Percentiles rank a stretch among this genome's conserved stretches.
These are phyloP conservation scores for Arge pagana DNA, from an alignment of 2,888 invertebrate genomes.

Conservation along the genomic window DNA sequence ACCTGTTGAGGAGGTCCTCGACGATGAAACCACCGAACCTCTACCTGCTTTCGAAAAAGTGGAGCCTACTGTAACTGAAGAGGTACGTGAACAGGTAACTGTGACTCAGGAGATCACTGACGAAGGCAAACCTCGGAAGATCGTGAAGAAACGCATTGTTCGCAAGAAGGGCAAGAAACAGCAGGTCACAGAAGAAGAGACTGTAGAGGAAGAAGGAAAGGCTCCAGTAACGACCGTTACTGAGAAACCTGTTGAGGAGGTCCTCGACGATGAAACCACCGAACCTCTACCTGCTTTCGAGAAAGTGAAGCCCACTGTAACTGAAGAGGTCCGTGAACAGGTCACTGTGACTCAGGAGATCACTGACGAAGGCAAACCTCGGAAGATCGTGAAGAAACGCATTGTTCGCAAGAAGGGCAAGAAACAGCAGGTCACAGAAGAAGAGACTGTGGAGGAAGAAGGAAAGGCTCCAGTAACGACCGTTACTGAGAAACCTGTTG, in stretches of 20 bases:
- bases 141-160: conserved; percentile 19
- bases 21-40: conserved; percentile 33
- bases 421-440: conserved; percentile 59
- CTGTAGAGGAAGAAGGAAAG: conserved; percentile 38
- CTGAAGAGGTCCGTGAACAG: conserved; percentile 46
- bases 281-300: conserved; percentile 33
- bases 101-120: conserved; percentile 38
- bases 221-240: conserved; percentile 33
- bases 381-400: conserved; percentile 47
- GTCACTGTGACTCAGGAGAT: conserved; percentile 53
- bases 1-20: conserved; percentile 35
- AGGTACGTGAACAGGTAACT: conserved; percentile 48
- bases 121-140: conserved; percentile 42
- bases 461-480: conserved; percentile 55
- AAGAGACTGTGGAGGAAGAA: conserved; percentile 58
- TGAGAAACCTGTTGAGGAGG: conserved; percentile 23
- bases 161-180: conserved; percentile 34
- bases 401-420: conserved; percentile 56
- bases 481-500: conserved; percentile 41
- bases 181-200: conserved; percentile 29
- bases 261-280: conserved; percentile 24
- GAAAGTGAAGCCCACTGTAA: conserved; percentile 41
- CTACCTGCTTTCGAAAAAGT: conserved; percentile 17
- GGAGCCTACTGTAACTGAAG: conserved; percentile 36
- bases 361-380: conserved; percentile 52